Evolutionary conservation across 2,113 vertebrate genomes (phyloP).

Genomic region (Talpa occidentalis): DNA sequence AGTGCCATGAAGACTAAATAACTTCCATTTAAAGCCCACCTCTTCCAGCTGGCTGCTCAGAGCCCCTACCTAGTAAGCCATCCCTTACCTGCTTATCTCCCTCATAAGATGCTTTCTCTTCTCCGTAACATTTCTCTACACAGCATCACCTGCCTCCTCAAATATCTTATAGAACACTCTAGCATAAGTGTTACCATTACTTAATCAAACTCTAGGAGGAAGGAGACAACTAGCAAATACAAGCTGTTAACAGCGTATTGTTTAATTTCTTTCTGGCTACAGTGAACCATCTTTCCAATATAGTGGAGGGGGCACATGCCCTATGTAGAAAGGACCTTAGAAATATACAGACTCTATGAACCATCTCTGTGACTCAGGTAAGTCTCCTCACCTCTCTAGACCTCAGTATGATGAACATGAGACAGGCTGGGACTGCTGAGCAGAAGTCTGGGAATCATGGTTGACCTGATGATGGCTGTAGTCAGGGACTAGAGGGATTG

Average conservation of each 20-base stretch:
- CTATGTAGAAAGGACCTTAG: background rate
- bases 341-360: background rate
- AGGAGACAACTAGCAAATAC: background rate
- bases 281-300: conserved; percentile 17
- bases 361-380: background rate
- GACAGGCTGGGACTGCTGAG: background rate
- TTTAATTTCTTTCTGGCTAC: conserved; percentile 27
- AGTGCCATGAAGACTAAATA: background rate
- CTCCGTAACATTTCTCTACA: background rate
- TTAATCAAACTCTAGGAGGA: conserved; percentile 5
- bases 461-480: background rate
- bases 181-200: background rate
- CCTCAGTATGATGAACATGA: background rate
- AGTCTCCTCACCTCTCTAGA: background rate
- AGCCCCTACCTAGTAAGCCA: background rate
- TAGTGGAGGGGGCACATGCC: background rate
- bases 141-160: background rate
- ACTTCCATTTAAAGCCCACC: background rate
- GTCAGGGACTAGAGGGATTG: background rate
- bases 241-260: background rate
- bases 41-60: background rate
- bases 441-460: background rate
- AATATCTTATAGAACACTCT: background rate
- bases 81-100: background rate
- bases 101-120: background rate